phyloP scores from a whole-genome alignment of 1,140 invertebrate species.

The Trypoxylus dichotomus region DNA sequence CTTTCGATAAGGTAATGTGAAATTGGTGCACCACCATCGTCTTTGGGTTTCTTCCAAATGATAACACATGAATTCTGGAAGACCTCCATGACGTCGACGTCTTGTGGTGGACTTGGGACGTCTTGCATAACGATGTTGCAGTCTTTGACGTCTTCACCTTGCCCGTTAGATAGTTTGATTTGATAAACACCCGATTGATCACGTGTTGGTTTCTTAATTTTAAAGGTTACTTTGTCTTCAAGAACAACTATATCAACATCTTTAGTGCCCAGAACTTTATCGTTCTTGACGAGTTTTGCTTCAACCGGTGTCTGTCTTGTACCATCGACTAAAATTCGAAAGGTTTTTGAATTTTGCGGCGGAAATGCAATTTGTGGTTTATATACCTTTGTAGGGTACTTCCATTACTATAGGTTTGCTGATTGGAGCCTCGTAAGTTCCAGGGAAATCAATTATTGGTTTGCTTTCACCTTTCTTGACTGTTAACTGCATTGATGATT shows the following conservation, averaged over 20 bases:
- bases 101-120: conserved; percentile 81
- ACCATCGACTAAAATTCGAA: conserved; percentile 70
- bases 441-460: conserved; percentile 78
- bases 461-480: conserved; percentile 85
- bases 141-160: conserved; percentile 84
- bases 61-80: conserved; percentile 91
- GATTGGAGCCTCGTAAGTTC: conserved; percentile 78
- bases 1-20: conserved; percentile 93
- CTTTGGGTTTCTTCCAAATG: conserved; percentile 86
- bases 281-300: conserved; percentile 86
- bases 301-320: conserved; percentile 83
- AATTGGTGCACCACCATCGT: conserved; percentile 91
- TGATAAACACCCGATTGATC: conserved; percentile 82
- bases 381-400: conserved; percentile 87
- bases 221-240: conserved; percentile 88
- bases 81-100: conserved; percentile 89
- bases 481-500: conserved; percentile 76
- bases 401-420: conserved; percentile 79
- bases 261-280: conserved; percentile 81
- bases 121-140: conserved; percentile 88
- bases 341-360: conserved; percentile 8
- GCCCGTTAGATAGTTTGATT: conserved; percentile 82
- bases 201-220: conserved; percentile 84
- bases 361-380: background rate
- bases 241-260: conserved; percentile 86